Evolutionary conservation across 2,797 vertebrate species (phyloP).

Genomic region (Phoeniculus purpureus): DNA sequence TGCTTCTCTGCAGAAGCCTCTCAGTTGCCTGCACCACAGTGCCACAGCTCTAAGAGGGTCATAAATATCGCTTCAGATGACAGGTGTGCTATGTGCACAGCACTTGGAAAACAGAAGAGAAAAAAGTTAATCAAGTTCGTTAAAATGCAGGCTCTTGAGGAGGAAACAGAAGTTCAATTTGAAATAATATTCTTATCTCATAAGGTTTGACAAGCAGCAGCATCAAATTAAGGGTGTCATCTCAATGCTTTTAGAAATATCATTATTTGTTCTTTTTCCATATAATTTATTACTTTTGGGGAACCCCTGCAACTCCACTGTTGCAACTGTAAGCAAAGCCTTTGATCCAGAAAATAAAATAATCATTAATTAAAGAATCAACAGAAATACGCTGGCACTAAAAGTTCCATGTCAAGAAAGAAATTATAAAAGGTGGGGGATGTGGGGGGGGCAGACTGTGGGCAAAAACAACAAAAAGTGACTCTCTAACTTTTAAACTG

Average conservation of each 20-base stretch:
- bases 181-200: neutral
- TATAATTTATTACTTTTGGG: neutral
- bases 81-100: fast-evolving
- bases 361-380: neutral
- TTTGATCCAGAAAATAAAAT: neutral
- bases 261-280: neutral
- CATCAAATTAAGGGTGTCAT: neutral
- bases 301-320: neutral
- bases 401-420: neutral
- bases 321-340: neutral
- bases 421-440: neutral
- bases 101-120: neutral
- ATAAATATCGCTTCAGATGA: neutral
- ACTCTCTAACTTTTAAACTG: neutral
- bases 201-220: neutral
- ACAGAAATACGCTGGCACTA: neutral
- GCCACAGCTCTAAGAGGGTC: neutral
- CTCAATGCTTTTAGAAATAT: neutral
- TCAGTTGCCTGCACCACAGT: neutral
- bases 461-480: neutral
- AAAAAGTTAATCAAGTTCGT: neutral
- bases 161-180: neutral
- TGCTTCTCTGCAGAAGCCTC: neutral
- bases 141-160: neutral
- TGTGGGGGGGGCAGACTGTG: neutral